phyloP scores from a whole-genome alignment of 2,797 vertebrate species.

The Catharus ustulatus region DNA sequence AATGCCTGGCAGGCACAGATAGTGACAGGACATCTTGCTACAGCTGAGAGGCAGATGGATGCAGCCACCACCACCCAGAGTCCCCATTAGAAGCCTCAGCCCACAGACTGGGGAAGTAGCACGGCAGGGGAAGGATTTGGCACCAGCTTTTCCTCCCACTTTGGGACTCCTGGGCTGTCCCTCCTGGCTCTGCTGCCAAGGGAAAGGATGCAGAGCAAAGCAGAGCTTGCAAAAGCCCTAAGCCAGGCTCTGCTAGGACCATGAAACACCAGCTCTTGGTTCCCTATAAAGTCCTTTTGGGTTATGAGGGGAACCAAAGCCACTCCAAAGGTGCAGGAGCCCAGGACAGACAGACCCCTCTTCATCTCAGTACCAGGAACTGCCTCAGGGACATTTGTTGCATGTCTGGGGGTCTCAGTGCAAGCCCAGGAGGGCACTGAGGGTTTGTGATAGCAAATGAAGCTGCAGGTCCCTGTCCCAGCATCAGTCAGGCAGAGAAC shows the following conservation, averaged over 20 bases:
- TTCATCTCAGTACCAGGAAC: not conserved
- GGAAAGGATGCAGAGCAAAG: not conserved
- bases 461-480: not conserved
- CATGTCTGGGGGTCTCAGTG: accelerated
- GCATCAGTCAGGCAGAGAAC: not conserved
- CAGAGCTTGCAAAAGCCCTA: not conserved
- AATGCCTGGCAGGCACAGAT: not conserved
- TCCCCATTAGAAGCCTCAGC: not conserved
- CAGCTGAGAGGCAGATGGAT: not conserved
- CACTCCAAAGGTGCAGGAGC: not conserved
- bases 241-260: not conserved
- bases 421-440: not conserved
- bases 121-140: not conserved
- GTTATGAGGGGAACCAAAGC: not conserved
- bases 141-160: not conserved
- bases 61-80: not conserved
- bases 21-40: not conserved
- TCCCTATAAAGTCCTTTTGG: not conserved
- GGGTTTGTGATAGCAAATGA: not conserved
- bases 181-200: not conserved
- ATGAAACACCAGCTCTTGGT: not conserved
- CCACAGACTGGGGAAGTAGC: not conserved
- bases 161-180: not conserved
- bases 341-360: not conserved
- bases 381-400: no score